phyloP scores from a whole-genome alignment of 2,113 vertebrate genomes.

The Strix aluco region DNA sequence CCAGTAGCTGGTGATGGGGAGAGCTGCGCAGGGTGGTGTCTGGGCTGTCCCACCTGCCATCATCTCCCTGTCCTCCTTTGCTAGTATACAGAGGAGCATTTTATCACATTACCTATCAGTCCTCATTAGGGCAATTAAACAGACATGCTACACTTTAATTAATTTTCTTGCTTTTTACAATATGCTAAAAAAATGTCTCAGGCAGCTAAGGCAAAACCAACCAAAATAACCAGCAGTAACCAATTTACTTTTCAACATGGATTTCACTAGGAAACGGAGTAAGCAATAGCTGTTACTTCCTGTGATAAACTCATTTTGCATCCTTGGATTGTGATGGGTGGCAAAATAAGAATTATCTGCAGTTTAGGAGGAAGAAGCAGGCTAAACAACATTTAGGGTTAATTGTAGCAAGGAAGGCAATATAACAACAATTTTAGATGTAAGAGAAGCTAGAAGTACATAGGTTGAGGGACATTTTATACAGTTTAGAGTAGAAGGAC shows the following conservation, averaged over 20 bases:
- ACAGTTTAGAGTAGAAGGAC: slow-evolving; percentile 5
- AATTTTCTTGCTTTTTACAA: neutral
- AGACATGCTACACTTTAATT: neutral
- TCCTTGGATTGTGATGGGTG: slow-evolving; percentile 18
- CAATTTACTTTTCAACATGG: neutral
- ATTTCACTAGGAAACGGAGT: neutral
- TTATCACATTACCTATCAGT: neutral
- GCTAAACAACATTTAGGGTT: slow-evolving; percentile 20
- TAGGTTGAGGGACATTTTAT: neutral
- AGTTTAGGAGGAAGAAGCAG: neutral
- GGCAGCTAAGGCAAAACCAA: neutral
- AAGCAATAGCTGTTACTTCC: slow-evolving; percentile 8
- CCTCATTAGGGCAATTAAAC: neutral
- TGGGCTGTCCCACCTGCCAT: neutral
- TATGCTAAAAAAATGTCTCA: neutral
- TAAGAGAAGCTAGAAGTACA: neutral
- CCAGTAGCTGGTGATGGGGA: neutral
- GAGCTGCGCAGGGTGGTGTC: neutral
- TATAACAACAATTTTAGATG: slow-evolving; percentile 12
- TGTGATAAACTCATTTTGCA: neutral
- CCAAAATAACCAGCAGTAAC: neutral
- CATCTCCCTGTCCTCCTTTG: neutral
- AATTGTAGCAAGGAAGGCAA: slow-evolving; percentile 30
- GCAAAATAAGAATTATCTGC: neutral
- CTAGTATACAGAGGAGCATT: neutral